These are phyloP conservation scores for Drosophila kuntzei DNA, from an alignment of 2,888 invertebrate genomes.

Conservation along the genomic window DNA sequence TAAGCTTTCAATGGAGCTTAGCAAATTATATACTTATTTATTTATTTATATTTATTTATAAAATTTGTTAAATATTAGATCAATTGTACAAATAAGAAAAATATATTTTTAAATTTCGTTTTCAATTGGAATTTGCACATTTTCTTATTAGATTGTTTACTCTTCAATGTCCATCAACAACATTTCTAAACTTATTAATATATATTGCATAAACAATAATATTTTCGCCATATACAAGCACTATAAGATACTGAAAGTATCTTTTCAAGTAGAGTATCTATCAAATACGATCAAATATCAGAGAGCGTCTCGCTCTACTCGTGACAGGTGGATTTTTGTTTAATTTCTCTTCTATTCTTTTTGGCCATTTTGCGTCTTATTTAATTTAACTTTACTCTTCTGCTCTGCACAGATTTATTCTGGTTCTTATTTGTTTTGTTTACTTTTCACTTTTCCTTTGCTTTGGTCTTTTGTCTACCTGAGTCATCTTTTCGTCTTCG, in stretches of 20 bases:
- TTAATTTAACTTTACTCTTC: constrained; percentile 30
- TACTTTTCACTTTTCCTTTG: constrained; percentile 10
- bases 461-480: constrained; percentile 42
- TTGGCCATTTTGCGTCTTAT: constrained; percentile 26
- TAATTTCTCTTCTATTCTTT: constrained; percentile 35
- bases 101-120: background rate
- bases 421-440: constrained; percentile 20
- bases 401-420: constrained; percentile 12
- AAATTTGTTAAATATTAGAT: too few relatives aligned
- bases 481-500: constrained; percentile 18
- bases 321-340: constrained; percentile 64
- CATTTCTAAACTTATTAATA: background rate
- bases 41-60: too few relatives aligned
- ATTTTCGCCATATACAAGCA: too few relatives aligned
- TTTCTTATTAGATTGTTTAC: background rate
- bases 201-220: background rate
- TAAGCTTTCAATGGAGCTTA: too few relatives aligned
- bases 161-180: background rate
- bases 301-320: constrained; percentile 4
- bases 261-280: constrained; percentile 6
- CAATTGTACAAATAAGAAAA: too few relatives aligned
- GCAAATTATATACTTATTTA: too few relatives aligned
- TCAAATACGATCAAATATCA: constrained; percentile 40
- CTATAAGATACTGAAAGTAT: constrained; percentile 3
- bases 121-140: background rate